Evolutionary conservation across 2,113 vertebrate genomes (phyloP).

Genomic region (Anolis carolinensis): DNA sequence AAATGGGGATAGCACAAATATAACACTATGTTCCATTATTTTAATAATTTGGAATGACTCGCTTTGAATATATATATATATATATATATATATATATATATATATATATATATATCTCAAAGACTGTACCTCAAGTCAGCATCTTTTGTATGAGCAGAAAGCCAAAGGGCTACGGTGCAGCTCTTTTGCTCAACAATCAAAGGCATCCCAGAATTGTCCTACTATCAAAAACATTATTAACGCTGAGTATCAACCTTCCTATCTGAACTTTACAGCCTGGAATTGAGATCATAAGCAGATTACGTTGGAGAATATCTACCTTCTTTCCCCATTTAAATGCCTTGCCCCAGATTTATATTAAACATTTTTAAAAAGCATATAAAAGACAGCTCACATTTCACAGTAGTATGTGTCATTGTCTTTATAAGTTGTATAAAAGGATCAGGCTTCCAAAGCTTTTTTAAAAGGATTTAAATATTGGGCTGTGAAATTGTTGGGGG

Average conservation of each 20-base stretch:
- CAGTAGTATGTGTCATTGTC: constrained; percentile 42
- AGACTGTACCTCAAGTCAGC: constrained; percentile 17
- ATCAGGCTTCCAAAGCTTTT: constrained; percentile 56
- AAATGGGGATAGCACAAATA: not conserved
- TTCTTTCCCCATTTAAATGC: constrained; percentile 50
- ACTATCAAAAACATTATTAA: constrained; percentile 51
- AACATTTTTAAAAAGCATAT: constrained; percentile 58
- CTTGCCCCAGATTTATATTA: not conserved
- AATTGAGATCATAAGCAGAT: constrained; percentile 67
- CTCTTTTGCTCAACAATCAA: constrained; percentile 50
- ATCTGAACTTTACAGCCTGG: constrained; percentile 54
- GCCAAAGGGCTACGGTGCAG: constrained; percentile 35
- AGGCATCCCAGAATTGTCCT: constrained; percentile 56
- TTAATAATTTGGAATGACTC: not conserved
- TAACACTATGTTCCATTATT: not conserved
- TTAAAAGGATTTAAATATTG: constrained; percentile 38
- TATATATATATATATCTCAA: no score
- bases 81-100: no score
- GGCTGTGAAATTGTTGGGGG: not conserved
- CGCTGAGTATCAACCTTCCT: constrained; percentile 44
- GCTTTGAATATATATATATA: no score
- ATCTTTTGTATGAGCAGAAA: constrained; percentile 16
- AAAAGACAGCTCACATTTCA: constrained; percentile 47
- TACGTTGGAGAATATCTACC: constrained; percentile 68
- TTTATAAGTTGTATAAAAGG: constrained; percentile 52